Evolutionary conservation across 2,113 vertebrate genomes (phyloP).

Genomic region (Tetrao urogallus): DNA sequence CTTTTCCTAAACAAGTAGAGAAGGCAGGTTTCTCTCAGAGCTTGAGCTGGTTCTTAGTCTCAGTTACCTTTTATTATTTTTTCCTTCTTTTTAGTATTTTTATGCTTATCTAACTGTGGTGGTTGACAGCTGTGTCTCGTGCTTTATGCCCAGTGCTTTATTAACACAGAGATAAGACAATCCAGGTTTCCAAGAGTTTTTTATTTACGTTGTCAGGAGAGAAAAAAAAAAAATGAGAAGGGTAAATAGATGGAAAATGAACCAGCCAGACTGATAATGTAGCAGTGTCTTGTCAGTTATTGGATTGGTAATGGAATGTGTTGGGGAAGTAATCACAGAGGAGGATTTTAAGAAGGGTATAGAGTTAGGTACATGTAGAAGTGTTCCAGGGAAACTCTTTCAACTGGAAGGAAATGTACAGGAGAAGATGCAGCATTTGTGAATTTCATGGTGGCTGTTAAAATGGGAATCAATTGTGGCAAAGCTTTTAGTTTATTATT

Average conservation of each 20-base stretch:
- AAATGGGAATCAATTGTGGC: background rate
- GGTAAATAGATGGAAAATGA: background rate
- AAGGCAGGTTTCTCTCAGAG: background rate
- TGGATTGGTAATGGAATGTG: background rate
- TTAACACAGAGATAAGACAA: background rate
- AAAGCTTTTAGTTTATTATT: background rate
- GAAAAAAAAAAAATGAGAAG: background rate
- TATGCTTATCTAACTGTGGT: background rate
- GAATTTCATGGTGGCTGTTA: background rate
- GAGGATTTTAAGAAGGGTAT: background rate
- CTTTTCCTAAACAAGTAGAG: background rate
- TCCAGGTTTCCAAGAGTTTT: background rate
- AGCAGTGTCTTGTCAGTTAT: background rate
- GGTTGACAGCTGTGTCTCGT: background rate
- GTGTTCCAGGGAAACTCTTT: background rate
- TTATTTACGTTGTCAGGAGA: background rate
- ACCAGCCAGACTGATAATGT: background rate
- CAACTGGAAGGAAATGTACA: background rate
- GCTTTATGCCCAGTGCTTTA: background rate
- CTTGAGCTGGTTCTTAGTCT: background rate
- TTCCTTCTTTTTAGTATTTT: background rate
- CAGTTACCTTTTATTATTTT: background rate
- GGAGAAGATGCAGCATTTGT: background rate
- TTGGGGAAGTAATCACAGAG: background rate
- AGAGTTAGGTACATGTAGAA: background rate